Percentiles rank a stretch among this genome's conserved stretches.
phyloP scores from a whole-genome alignment of 2,797 vertebrate species.

The Leptoclinus maculatus region DNA sequence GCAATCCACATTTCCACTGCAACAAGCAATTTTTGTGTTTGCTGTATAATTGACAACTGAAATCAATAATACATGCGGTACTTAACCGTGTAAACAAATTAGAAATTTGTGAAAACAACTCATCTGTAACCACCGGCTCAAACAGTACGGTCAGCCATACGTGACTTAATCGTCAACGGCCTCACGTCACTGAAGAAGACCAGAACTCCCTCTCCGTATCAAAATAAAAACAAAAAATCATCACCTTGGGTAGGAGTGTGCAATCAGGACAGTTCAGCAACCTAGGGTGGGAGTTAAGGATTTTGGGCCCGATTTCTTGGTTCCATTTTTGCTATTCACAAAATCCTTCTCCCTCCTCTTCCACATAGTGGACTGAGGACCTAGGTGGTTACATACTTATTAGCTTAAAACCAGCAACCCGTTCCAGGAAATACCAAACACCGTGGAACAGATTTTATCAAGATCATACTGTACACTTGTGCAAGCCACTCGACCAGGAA shows the following conservation, averaged over 20 bases:
- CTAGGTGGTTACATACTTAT: constrained; percentile 90
- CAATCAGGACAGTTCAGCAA: constrained; percentile 86
- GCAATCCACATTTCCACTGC: constrained; percentile 69
- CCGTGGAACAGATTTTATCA: constrained; percentile 78
- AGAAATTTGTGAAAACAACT: constrained; percentile 64
- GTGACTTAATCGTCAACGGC: constrained; percentile 46
- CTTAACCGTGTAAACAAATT: constrained; percentile 55
- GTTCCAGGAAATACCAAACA: constrained; percentile 74
- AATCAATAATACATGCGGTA: constrained; percentile 44
- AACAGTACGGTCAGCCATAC: constrained; percentile 33
- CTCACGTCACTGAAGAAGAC: constrained; percentile 57
- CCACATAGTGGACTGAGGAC: constrained; percentile 92
- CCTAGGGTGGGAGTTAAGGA: constrained; percentile 90
- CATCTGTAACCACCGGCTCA: constrained; percentile 64
- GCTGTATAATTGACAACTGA: constrained; percentile 51
- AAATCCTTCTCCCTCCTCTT: constrained; percentile 93
- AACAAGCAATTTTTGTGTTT: constrained; percentile 48
- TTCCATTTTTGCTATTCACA: constrained; percentile 85
- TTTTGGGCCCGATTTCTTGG: constrained; percentile 89
- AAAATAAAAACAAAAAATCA: constrained; percentile 60
- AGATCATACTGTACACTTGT: constrained; percentile 82
- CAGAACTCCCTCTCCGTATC: constrained; percentile 56
- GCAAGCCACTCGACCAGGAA: constrained; percentile 71
- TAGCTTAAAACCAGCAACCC: constrained; percentile 87
- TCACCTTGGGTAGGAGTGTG: constrained; percentile 91